Evolutionary conservation across 2,113 vertebrate species (phyloP).

Genomic region (Puma concolor): DNA sequence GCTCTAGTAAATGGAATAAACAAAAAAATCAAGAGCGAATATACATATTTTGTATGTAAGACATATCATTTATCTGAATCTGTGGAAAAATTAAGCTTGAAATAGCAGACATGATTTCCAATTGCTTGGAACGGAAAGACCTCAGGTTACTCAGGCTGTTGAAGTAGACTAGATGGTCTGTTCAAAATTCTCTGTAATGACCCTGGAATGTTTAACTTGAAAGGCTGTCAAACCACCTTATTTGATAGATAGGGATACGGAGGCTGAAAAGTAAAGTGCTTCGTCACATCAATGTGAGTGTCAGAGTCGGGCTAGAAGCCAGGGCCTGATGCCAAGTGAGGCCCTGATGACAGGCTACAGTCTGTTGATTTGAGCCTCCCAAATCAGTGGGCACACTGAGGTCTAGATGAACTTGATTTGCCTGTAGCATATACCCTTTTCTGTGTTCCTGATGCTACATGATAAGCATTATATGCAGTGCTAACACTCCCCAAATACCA

Average conservation of each 20-base stretch:
- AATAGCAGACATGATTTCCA: not conserved
- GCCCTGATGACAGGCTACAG: not conserved
- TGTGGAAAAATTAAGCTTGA: not conserved
- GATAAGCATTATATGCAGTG: not conserved
- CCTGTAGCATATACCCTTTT: not conserved
- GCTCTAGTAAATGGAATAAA: not conserved
- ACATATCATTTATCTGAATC: not conserved
- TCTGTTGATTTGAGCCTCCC: not conserved
- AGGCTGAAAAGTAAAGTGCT: slow-evolving; percentile 8
- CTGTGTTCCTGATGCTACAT: not conserved
- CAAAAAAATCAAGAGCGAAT: not conserved
- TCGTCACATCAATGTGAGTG: not conserved
- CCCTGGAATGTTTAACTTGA: not conserved
- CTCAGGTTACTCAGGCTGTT: not conserved
- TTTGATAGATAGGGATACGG: not conserved
- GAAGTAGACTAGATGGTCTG: not conserved
- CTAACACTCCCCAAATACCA: not conserved
- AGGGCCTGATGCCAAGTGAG: not conserved
- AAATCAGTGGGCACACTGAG: not conserved
- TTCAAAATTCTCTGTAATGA: not conserved
- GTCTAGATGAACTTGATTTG: not conserved
- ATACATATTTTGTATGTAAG: not conserved
- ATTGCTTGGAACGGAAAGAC: not conserved
- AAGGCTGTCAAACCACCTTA: not conserved
- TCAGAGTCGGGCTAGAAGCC: not conserved